Base-by-base conservation (phyloP, 1,140 invertebrate species). In the Cotesia typhae region DNA sequence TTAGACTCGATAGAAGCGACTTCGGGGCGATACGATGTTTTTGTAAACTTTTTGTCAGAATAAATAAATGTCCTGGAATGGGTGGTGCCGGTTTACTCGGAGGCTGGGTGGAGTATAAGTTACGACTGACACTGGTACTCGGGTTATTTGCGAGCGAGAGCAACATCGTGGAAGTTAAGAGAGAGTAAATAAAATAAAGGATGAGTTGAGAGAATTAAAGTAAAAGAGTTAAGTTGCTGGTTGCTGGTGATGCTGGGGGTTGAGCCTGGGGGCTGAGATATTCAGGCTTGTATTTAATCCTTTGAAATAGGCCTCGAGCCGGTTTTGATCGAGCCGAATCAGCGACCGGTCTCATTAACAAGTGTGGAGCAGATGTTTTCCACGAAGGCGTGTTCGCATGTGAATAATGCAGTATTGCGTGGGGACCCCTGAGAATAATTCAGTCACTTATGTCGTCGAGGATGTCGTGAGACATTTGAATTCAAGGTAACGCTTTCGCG, bases 231-330 rank as follows among this genome's bases (percentile, higher is more conserved):
- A 28, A 28, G 28, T 28, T 28, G 1, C 28, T 28, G 28, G 28
- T 28, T 28, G 28, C 41, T 10, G 41, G 35, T 47, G 41, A 6
- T 47, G 41, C 41, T 10, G 41, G 38, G 38, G 38, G 9, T 41
- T 0, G 41, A 10, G 60, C 55, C 28, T 28, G 63, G n/a, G n/a
- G 17, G 68, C 65, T 52, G 71, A 75, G 77, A 75, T 74, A 74
- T 74, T 77, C 75, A 75, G 75, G 76, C 75, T 75, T 77, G 78
- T 79, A 68, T 78, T 78, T 80, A 80, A 80, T 80, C 79, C 79
- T 79, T 78, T 78, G 76, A 80, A 80, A 80, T 80, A 78, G 79
- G 77, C 75, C 79, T 76, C 73, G 57, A 70, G 67, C 66, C 53
- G 55, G 53, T 70, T 47, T 70, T 41, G 47, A 66, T 70, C 67